phyloP scores from a whole-genome alignment of 2,113 vertebrate species.

The Chloropsis cyanopogon region DNA sequence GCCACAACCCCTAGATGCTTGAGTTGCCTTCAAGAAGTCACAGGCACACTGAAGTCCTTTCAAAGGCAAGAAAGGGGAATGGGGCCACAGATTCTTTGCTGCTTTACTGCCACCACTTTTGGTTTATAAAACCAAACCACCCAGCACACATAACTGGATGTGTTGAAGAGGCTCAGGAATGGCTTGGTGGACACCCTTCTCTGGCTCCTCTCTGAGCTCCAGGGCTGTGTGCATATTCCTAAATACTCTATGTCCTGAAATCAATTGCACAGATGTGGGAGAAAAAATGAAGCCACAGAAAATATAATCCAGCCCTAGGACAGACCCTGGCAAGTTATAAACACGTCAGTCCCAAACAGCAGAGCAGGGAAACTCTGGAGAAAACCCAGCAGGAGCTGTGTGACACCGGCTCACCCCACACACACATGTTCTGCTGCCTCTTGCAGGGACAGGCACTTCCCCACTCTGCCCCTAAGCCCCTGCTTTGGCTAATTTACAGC shows the following conservation, averaged over 20 bases:
- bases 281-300: neutral
- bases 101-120: neutral
- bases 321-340: neutral
- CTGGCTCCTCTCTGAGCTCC: neutral
- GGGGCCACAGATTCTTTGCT: neutral
- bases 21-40: neutral
- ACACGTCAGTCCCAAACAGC: neutral
- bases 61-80: neutral
- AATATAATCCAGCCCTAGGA: neutral
- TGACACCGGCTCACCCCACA: conserved; percentile 14
- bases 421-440: neutral
- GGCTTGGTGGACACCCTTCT: neutral
- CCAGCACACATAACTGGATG: rapidly evolving
- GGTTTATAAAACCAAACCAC: neutral
- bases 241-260: neutral
- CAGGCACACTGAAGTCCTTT: neutral
- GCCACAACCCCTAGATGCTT: neutral
- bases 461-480: neutral
- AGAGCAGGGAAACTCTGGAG: neutral
- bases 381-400: neutral
- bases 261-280: neutral
- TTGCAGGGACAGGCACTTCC: conserved; percentile 30
- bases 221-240: neutral
- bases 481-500: conserved; percentile 23
- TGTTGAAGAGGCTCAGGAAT: neutral